Evolutionary conservation across 2,113 vertebrate species (phyloP).

Genomic region (Pomatorhinus ruficollis): DNA sequence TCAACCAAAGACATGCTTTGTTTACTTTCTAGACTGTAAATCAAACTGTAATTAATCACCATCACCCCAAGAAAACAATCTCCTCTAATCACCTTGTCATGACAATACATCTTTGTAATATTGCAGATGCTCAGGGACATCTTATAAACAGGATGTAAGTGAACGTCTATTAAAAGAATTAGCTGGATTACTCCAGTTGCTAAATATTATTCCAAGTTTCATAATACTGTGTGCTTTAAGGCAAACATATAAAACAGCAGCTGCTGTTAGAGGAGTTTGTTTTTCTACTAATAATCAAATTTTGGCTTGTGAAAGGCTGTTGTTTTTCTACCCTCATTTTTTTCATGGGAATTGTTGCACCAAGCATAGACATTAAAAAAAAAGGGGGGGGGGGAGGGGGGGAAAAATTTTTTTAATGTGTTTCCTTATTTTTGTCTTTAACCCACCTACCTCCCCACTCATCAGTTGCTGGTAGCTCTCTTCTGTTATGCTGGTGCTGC

Average conservation of each 20-base stretch:
- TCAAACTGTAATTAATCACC: background rate
- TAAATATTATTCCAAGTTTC: conserved; percentile 34
- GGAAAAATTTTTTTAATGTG: accelerated
- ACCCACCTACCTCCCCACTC: background rate
- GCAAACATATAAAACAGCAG: conserved; percentile 17
- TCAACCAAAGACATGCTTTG: background rate
- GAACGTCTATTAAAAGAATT: background rate
- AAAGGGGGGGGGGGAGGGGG: too few relatives aligned
- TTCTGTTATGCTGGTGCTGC: background rate
- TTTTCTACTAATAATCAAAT: conserved; percentile 6
- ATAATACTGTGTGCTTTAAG: background rate
- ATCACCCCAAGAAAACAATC: background rate
- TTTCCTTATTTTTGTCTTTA: conserved; percentile 6
- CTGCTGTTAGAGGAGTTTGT: background rate
- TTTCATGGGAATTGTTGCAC: conserved; percentile 20
- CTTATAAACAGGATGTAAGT: conserved; percentile 39
- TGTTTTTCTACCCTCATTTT: background rate
- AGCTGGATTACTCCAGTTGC: background rate
- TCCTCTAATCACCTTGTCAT: background rate
- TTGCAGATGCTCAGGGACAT: background rate
- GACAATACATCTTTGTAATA: background rate
- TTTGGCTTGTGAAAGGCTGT: conserved; percentile 1
- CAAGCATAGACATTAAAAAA: too few relatives aligned
- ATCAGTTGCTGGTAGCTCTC: background rate
- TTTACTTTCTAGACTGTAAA: background rate